Base-by-base conservation (phyloP, 2,113 vertebrate species). In the Thalassarche chlororhynchos region DNA sequence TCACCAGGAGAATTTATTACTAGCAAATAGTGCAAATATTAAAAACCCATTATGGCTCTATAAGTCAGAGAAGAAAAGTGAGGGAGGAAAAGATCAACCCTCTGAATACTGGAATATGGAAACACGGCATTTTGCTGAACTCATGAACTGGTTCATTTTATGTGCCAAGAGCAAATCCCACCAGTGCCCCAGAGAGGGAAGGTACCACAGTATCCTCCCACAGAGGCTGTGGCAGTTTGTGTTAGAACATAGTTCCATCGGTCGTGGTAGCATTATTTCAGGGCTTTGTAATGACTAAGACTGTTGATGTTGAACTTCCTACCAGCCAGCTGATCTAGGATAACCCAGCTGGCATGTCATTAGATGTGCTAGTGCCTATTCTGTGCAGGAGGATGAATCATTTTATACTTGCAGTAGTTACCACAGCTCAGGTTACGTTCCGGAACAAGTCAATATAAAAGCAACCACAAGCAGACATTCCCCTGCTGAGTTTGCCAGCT, bases 221-320 rank as follows among this genome's bases (percentile, higher is more conserved):
- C 47, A n/a, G n/a, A n/a, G 26, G 9, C 9, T 6, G 26, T 6
- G 21, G 47, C 52, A 62, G 5, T 18, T 57, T 46, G 10, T 38
- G 24, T 23, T 8, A 42, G 69, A 29, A 51, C 42, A 44, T 1
- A 9, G 19, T 23, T 47, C 31, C 6, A 2, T 5, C 0, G 0
- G 36, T 40, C 6, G 0, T 2, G 10, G 18, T 4, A 60, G 26
- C 11, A 9, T 28, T 28, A 52, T 58, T 32, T 32, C 34, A 47
- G 49, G 38, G 55, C 28, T 74, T 51, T 61, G 60, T 55, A 49
- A 55, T 21, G 16, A 57, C 51, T 28, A 24, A 25, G 60, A 46
- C 20, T 40, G 40, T 18, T 47, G 47, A 15, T 61, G 25, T 4
- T 29, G 44, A 52, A 17, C 23, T 32, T 57, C 21, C 54, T 26